Conservation (phyloP, 2,797 vertebrate species). For the Acipenser transmontanus region DNA sequence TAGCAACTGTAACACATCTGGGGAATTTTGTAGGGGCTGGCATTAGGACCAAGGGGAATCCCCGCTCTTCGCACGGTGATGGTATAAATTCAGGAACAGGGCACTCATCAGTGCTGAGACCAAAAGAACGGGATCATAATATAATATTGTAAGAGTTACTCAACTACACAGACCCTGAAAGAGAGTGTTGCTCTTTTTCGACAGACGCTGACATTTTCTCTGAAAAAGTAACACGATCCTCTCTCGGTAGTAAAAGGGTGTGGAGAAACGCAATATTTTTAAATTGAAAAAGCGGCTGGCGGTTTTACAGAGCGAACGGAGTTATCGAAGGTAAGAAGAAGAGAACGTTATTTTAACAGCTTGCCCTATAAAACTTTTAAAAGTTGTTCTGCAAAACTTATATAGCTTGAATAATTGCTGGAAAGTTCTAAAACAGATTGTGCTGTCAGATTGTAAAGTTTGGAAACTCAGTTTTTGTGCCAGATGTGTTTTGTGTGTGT, state of each 20-base stretch:
- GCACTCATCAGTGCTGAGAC: background rate
- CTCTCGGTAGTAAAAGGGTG: slow-evolving; percentile 50
- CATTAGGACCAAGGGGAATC: background rate
- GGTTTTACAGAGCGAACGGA: slow-evolving; percentile 41
- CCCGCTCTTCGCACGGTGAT: background rate
- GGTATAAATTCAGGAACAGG: background rate
- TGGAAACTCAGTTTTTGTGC: background rate
- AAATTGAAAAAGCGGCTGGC: slow-evolving; percentile 54
- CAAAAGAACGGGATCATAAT: no score
- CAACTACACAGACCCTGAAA: no score
- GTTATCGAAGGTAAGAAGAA: slow-evolving; percentile 54
- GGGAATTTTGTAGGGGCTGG: background rate
- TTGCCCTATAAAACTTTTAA: background rate
- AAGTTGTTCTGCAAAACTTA: background rate
- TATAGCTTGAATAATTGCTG: background rate
- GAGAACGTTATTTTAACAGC: background rate
- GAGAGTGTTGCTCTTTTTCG: slow-evolving; percentile 13
- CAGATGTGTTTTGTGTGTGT: background rate
- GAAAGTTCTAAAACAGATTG: background rate
- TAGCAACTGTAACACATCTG: no score
- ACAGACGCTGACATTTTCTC: slow-evolving; percentile 38
- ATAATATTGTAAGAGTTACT: no score
- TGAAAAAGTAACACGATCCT: slow-evolving; percentile 57
- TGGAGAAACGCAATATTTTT: slow-evolving; percentile 51
- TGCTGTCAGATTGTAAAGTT: no score